Evolutionary conservation across 2,888 invertebrate species (phyloP), one percentile per base, ranked within the genome.

Genomic region (Caenorhabditis plicata): DNA sequence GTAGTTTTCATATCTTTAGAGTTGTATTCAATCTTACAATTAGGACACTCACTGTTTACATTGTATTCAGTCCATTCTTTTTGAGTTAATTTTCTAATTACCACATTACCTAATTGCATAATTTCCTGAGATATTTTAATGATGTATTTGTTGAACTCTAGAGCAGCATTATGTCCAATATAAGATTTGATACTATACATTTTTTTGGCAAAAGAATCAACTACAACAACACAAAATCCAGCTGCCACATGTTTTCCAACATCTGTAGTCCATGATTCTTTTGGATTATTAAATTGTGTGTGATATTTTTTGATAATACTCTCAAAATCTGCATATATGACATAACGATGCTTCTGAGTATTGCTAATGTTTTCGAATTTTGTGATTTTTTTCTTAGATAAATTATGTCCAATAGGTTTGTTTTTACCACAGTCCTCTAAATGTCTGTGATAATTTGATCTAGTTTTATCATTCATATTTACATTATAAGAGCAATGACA

Each of bases 321-420:
- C 33, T 60, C 60, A 49, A 60, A 60, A 38, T 60, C 60, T 9
- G 57, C 57, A 50, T 60, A 60, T 22, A 64, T 50, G 17, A 64
- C 51, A 35, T 45, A 64, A 22, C 61, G 36, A 50, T 53, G 50
- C 22, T 58, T 57, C 35, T 64, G 64, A 2, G 64, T 57, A 32
- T 64, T 64, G 1, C 32, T 23, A 41, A 50, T 39, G 19, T 50
- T 64, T 38, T 45, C 27, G 38, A 64, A 64, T 32, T 64, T 26
- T 22, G 56, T 43, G 22, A 17, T 19, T 32, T 55, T 32, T 26
- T 64, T 52, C 2, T 64, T 3, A 11, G 51, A 40, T 40, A 36
- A 22, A 38, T 2, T 42, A 15, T 38, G 46, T 35, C 47, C 55
- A 15, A 64, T 17, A 8, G 64, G 61, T 41, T 56, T 56, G 29